phyloP scores from a whole-genome alignment of 2,113 vertebrate species.

The Trinectes maculatus region DNA sequence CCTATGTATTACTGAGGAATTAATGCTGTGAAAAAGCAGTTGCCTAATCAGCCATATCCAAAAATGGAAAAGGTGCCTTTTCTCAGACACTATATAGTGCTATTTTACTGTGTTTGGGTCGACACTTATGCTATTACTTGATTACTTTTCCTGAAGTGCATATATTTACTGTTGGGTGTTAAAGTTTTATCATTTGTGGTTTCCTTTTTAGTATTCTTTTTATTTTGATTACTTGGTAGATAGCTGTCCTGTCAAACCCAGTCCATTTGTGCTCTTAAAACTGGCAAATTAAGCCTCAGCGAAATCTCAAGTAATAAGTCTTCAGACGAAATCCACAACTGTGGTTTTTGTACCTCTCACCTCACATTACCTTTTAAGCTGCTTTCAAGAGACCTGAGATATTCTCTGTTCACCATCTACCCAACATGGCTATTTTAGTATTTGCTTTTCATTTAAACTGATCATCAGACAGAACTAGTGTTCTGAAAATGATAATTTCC shows the following conservation, averaged over 20 bases:
- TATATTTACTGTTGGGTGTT: neutral
- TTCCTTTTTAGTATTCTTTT: neutral
- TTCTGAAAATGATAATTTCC: slow-evolving; percentile 33
- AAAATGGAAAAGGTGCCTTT: slow-evolving; percentile 5
- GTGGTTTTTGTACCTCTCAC: slow-evolving; percentile 32
- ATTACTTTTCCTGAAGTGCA: neutral
- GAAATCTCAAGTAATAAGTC: neutral
- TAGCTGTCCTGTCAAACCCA: neutral
- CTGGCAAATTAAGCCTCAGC: slow-evolving; percentile 4
- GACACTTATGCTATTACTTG: neutral
- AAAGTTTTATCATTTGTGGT: neutral
- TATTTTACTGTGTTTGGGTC: neutral
- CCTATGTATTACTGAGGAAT: slow-evolving; percentile 49
- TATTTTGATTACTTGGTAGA: neutral
- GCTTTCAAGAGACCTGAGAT: slow-evolving; percentile 26
- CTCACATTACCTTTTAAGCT: slow-evolving; percentile 34
- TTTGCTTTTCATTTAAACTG: slow-evolving; percentile 39
- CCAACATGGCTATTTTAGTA: slow-evolving; percentile 19
- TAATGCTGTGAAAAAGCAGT: slow-evolving; percentile 25
- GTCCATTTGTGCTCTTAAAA: slow-evolving; percentile 20
- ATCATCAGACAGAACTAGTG: slow-evolving; percentile 22
- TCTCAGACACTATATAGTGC: neutral
- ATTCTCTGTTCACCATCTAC: slow-evolving; percentile 14
- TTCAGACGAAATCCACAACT: slow-evolving; percentile 21
- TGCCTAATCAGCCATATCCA: slow-evolving; percentile 14